Evolutionary conservation across 2,797 vertebrate genomes (phyloP).

Genomic region (Clarias fuscus): DNA sequence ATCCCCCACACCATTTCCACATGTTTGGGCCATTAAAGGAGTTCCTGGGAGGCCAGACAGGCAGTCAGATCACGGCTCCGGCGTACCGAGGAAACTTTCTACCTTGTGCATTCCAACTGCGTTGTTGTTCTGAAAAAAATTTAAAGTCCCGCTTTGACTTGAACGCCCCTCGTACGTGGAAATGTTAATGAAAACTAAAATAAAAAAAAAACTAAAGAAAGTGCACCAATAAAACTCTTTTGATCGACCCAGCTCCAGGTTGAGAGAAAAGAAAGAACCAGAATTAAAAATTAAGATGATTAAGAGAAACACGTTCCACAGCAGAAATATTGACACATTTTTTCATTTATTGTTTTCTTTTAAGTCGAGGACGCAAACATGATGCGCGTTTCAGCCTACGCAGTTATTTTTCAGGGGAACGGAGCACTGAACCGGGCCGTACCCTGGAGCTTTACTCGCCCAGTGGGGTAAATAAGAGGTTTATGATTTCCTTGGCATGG

Average conservation of each 20-base stretch:
- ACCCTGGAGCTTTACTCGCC: background rate
- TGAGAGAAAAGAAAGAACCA: background rate
- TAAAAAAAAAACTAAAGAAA: too few relatives aligned
- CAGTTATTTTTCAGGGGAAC: background rate
- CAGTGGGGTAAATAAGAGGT: background rate
- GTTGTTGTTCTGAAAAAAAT: too few relatives aligned
- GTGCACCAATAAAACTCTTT: background rate
- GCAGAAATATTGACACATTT: background rate
- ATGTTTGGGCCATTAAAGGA: too few relatives aligned
- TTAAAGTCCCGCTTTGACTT: too few relatives aligned
- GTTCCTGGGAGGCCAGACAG: too few relatives aligned
- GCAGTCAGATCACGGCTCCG: too few relatives aligned
- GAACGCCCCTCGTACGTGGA: background rate
- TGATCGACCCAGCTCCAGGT: background rate
- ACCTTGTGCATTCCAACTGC: too few relatives aligned
- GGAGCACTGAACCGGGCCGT: background rate
- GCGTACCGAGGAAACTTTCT: too few relatives aligned
- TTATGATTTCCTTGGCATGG: background rate
- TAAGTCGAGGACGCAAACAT: background rate
- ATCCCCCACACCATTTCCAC: too few relatives aligned
- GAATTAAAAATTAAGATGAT: background rate
- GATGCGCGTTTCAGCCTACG: background rate
- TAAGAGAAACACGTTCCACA: background rate
- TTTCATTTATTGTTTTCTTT: background rate
- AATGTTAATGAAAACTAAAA: background rate